Evolutionary conservation across 2,113 vertebrate species (phyloP).

Genomic region (Bubalus kerabau): DNA sequence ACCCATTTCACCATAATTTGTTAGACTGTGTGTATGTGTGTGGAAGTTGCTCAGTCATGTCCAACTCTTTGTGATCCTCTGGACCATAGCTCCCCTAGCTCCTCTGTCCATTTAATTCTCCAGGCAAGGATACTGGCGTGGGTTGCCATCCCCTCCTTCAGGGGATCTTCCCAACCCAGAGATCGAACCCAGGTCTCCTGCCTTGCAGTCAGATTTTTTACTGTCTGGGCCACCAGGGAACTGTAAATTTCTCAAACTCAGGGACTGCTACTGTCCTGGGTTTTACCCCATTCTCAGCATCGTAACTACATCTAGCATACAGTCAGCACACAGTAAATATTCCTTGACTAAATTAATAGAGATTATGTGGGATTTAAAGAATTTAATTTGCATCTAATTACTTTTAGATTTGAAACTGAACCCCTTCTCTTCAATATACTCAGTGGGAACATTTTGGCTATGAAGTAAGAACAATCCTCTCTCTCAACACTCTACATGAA

Average conservation of each 20-base stretch:
- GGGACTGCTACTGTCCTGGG: neutral
- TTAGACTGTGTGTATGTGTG: neutral
- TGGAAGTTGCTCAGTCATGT: neutral
- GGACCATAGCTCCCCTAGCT: neutral
- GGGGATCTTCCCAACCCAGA: neutral
- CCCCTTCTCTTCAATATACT: neutral
- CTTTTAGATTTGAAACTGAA: conserved; percentile 16
- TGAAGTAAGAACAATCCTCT: neutral
- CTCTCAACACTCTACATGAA: neutral
- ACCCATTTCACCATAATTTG: neutral
- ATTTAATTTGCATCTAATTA: neutral
- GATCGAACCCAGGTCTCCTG: neutral
- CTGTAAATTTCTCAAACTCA: neutral
- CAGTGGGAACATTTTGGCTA: neutral
- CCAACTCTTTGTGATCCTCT: neutral
- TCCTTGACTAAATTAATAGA: conserved; percentile 13
- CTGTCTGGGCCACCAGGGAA: neutral
- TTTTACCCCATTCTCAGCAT: neutral
- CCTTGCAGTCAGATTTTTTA: neutral
- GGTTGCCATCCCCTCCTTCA: neutral
- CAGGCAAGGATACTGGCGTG: neutral
- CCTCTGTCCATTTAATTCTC: neutral
- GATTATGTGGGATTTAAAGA: neutral
- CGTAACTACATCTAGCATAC: neutral
- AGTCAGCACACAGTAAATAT: neutral